phyloP scores from a whole-genome alignment of 2,113 vertebrate species.

The Plecturocebus donacophilus region DNA sequence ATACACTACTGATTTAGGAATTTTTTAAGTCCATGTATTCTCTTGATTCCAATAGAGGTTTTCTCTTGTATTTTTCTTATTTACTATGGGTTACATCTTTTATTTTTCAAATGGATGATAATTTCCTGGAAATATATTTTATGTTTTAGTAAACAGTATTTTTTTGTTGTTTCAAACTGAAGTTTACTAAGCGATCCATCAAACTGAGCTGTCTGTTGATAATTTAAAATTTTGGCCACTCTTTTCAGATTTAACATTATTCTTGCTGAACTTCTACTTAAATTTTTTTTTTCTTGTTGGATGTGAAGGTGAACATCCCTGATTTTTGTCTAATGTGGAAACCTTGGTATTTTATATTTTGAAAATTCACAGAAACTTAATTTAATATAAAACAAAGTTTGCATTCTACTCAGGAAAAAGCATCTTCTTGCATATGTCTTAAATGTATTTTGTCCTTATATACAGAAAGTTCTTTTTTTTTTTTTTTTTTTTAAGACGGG shows the following conservation, averaged over 20 bases:
- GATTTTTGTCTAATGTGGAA: conserved; percentile 63
- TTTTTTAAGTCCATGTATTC: conserved; percentile 34
- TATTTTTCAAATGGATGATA: conserved; percentile 39
- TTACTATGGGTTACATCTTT: background rate
- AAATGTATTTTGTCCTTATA: background rate
- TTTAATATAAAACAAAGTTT: conserved; percentile 60
- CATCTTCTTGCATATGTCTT: conserved; percentile 5
- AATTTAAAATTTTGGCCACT: conserved; percentile 31
- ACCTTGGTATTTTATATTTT: conserved; percentile 55
- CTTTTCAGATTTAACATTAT: conserved; percentile 31
- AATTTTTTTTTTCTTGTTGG: background rate
- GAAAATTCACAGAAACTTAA: conserved; percentile 53
- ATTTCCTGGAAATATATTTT: conserved; percentile 2
- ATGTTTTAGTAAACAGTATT: background rate
- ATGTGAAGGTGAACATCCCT: conserved; percentile 54
- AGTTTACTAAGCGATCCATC: conserved; percentile 40
- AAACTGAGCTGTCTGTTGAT: background rate
- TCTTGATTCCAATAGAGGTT: conserved; percentile 21
- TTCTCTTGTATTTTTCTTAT: conserved; percentile 35
- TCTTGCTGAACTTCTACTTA: conserved; percentile 25
- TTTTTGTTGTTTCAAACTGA: conserved; percentile 49
- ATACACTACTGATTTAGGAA: conserved; percentile 30
- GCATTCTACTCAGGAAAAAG: conserved; percentile 68
- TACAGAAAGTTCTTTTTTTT: background rate
- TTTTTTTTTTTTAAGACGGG: too few relatives aligned